Evolutionary conservation across 2,113 vertebrate genomes (phyloP).

Genomic region (Apistogramma diplotaenia): DNA sequence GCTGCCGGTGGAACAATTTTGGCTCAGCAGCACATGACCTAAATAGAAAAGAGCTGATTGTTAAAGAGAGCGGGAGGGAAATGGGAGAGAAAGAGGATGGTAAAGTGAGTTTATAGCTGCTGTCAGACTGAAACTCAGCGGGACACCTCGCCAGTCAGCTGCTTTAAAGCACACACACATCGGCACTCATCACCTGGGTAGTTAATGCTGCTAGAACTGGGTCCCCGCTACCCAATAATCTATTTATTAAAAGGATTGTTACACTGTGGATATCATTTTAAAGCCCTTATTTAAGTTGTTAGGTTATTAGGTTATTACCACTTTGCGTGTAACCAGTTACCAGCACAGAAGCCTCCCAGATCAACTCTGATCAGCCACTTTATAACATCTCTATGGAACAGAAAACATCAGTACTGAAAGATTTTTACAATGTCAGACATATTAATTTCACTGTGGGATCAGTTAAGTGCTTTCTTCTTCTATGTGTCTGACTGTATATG

Average conservation of each 20-base stretch:
- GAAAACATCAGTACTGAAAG: no score
- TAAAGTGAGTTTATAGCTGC: slow-evolving; percentile 63
- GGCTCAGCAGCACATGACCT: slow-evolving; percentile 60
- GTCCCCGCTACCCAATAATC: not conserved
- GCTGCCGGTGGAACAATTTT: slow-evolving; percentile 41
- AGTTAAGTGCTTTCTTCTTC: no score
- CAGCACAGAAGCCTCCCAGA: no score
- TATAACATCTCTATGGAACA: no score
- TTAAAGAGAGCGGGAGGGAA: slow-evolving; percentile 28
- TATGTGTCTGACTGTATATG: no score
- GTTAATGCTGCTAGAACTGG: slow-evolving; percentile 15
- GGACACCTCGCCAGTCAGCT: slow-evolving; percentile 66
- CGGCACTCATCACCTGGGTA: not conserved
- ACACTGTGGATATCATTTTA: not conserved
- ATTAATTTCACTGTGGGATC: no score
- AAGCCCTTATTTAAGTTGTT: not conserved
- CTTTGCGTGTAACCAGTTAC: no score
- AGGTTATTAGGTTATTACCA: not conserved
- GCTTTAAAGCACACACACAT: slow-evolving; percentile 53
- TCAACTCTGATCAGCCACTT: no score
- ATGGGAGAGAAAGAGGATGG: slow-evolving; percentile 17
- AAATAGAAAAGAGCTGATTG: slow-evolving; percentile 68
- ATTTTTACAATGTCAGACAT: no score
- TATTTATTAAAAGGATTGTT: not conserved
- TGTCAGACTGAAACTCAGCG: slow-evolving; percentile 62